phyloP scores from a whole-genome alignment of 1,140 invertebrate species.

The Hyposmocoma kahamanoa region DNA sequence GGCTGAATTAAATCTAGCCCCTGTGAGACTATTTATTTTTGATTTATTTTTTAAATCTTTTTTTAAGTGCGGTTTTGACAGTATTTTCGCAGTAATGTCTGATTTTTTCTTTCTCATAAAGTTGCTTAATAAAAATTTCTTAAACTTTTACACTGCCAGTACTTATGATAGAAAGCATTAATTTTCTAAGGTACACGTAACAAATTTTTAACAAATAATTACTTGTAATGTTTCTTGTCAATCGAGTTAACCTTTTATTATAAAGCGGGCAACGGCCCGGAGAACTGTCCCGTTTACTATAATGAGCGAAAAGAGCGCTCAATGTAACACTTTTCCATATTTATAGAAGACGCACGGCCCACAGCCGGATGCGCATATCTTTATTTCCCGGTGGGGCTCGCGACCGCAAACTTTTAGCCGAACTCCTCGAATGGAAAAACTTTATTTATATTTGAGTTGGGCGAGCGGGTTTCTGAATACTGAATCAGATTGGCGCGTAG shows the following conservation, averaged over 20 bases:
- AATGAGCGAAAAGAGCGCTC: slow-evolving; percentile 9
- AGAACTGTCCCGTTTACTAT: slow-evolving; percentile 6
- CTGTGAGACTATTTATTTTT: no score
- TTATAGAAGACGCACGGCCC: slow-evolving; percentile 22
- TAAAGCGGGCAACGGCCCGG: neutral
- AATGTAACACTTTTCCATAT: slow-evolving; percentile 17
- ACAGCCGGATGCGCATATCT: slow-evolving; percentile 28
- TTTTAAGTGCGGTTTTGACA: no score
- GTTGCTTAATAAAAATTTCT: no score
- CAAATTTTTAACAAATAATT: no score
- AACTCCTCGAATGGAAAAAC: slow-evolving; percentile 58
- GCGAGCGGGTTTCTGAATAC: slow-evolving; percentile 48
- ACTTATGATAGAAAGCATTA: no score
- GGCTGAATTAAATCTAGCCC: neutral
- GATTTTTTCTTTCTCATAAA: no score
- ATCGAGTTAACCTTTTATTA: no score
- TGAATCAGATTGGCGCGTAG: slow-evolving; percentile 39
- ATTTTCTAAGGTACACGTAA: no score
- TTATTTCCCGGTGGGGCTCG: slow-evolving; percentile 37
- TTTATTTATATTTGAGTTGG: slow-evolving; percentile 58
- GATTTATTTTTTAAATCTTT: no score
- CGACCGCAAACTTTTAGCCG: slow-evolving; percentile 35
- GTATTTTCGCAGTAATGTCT: no score
- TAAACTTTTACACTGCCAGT: no score
- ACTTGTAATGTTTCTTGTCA: no score